Evolutionary conservation across 1,140 invertebrate species (phyloP).

Genomic region (Dermatophagoides farinae): DNA sequence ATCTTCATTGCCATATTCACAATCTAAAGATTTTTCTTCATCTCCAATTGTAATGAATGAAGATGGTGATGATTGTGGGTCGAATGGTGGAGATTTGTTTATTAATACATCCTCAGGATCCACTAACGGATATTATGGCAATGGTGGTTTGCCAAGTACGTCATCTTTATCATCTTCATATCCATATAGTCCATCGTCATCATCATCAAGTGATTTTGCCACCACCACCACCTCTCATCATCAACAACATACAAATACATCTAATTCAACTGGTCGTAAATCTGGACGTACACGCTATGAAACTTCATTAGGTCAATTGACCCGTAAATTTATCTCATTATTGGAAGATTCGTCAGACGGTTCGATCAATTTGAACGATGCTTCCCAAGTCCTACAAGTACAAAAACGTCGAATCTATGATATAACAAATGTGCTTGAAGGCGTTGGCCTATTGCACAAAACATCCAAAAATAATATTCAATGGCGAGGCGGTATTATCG

Average conservation of each 20-base stretch:
- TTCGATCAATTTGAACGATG: slow-evolving; percentile 64
- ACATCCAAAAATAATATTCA: slow-evolving; percentile 90
- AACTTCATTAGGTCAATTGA: slow-evolving; percentile 73
- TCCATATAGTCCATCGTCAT: background rate
- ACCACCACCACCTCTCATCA: background rate
- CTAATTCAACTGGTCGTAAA: background rate
- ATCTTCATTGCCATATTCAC: too few species aligned
- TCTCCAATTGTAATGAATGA: background rate
- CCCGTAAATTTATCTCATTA: slow-evolving; percentile 74
- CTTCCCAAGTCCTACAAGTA: slow-evolving; percentile 75
- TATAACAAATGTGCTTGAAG: slow-evolving; percentile 98
- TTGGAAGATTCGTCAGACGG: slow-evolving; percentile 69
- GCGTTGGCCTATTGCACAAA: slow-evolving; percentile 94
- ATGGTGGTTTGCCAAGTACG: background rate
- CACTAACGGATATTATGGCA: background rate
- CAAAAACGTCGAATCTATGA: slow-evolving; percentile 98
- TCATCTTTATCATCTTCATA: background rate
- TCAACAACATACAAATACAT: too few species aligned
- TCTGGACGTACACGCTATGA: slow-evolving; percentile 37
- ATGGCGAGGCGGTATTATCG: slow-evolving; percentile 35
- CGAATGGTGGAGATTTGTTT: too few species aligned
- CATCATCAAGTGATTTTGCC: background rate
- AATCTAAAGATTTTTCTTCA: background rate
- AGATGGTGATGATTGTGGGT: too few species aligned
- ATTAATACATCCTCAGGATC: background rate